Conservation (phyloP, 1,140 invertebrate genomes). For the Drosophila seguyi region DNA sequence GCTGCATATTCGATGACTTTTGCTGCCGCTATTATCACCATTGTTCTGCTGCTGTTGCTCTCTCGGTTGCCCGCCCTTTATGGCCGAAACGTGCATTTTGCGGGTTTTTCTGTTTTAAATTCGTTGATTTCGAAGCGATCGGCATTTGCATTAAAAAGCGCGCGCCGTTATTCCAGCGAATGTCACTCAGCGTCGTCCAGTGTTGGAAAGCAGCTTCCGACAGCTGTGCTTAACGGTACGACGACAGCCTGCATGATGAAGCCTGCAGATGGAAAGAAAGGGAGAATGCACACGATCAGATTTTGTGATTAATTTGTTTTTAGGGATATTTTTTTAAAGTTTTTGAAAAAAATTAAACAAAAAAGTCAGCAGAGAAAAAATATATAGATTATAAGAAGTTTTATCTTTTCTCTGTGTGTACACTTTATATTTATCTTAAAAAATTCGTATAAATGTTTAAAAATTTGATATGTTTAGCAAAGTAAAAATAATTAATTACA, state of each 20-base stretch:
- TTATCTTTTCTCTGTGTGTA: neutral
- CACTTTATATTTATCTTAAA: no score
- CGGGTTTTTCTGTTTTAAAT: conserved; percentile 58
- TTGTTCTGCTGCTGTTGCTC: conserved; percentile 14
- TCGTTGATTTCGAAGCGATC: conserved; percentile 50
- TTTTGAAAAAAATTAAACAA: neutral
- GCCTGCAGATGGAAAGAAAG: conserved; percentile 30
- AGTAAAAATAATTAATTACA: neutral
- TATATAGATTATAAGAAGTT: neutral
- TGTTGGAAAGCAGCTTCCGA: conserved; percentile 44
- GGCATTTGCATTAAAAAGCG: conserved; percentile 35
- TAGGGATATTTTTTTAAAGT: no score
- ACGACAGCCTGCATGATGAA: conserved; percentile 40
- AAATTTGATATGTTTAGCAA: neutral
- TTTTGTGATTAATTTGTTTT: neutral
- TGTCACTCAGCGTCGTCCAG: conserved; percentile 38
- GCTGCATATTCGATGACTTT: conserved; percentile 35
- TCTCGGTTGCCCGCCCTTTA: conserved; percentile 35
- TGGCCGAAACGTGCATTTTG: conserved; percentile 77
- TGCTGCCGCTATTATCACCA: conserved; percentile 11
- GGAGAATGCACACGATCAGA: conserved; percentile 17
- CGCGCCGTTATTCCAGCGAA: conserved; percentile 35
- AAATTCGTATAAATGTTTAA: neutral
- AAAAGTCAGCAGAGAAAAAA: neutral
- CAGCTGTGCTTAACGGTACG: neutral